Evolutionary conservation across 37 sponge, comb jelly and placozoan species (phyloP).

Genomic region (Chondrilla cf. caribensis): DNA sequence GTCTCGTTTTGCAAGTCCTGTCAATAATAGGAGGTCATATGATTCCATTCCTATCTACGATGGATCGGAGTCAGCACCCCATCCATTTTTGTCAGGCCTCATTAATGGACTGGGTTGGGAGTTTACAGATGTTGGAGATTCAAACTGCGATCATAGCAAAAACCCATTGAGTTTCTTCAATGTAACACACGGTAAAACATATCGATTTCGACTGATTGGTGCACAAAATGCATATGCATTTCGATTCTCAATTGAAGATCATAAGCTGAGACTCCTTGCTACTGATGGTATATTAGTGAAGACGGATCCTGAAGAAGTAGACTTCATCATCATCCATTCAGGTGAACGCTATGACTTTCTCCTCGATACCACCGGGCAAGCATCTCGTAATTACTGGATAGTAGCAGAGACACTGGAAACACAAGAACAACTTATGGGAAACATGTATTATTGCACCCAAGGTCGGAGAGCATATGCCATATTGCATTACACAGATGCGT

Average conservation of each 20-base stretch:
- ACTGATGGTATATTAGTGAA: constrained; percentile 59
- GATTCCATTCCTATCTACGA: constrained; percentile 18
- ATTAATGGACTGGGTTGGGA: constrained; percentile 77
- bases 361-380: constrained; percentile 32
- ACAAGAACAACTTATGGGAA: background rate
- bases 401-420: constrained; percentile 73
- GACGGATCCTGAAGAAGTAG: constrained; percentile 34
- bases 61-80: constrained; percentile 53
- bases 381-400: constrained; percentile 46
- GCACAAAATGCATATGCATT: constrained; percentile 73
- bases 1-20: background rate
- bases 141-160: background rate
- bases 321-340: constrained; percentile 74
- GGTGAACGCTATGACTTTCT: constrained; percentile 85
- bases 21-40: background rate
- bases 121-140: background rate
- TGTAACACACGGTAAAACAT: background rate
- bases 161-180: background rate
- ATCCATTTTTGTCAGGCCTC: constrained; percentile 70
- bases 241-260: constrained; percentile 59
- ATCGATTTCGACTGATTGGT: constrained; percentile 78
- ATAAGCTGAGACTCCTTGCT: constrained; percentile 60
- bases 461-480: background rate
- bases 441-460: background rate
- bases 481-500: background rate